Conservation (phyloP, 2,797 vertebrate species). For the Coranthus polyacanthus region DNA sequence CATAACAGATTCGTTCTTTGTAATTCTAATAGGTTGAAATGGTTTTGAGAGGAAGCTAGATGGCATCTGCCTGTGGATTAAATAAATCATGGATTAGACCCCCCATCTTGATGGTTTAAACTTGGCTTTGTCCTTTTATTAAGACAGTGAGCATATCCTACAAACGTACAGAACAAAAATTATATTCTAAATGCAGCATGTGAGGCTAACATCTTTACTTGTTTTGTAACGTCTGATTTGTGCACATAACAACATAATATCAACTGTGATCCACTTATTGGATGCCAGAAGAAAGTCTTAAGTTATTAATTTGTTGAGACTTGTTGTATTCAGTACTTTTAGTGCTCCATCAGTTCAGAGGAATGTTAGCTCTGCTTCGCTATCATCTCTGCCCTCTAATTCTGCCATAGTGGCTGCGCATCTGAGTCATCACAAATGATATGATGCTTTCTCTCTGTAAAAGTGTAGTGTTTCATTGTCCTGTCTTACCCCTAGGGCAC, state of each 20-base stretch:
- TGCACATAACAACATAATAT: conserved; percentile 27
- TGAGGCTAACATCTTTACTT: conserved; percentile 6
- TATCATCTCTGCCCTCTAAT: conserved; percentile 71
- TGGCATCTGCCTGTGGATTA: conserved; percentile 73
- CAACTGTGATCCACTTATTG: conserved; percentile 18
- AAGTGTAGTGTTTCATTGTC: conserved; percentile 49
- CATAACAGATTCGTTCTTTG: conserved; percentile 75
- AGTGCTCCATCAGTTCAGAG: conserved; percentile 42
- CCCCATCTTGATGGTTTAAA: conserved; percentile 40
- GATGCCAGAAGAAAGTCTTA: not conserved
- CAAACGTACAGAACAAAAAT: conserved; percentile 8
- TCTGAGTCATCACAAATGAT: conserved; percentile 77
- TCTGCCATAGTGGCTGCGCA: conserved; percentile 61
- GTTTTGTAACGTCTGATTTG: conserved; percentile 21
- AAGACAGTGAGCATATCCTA: conserved; percentile 21
- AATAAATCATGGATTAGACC: conserved; percentile 49
- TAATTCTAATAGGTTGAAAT: conserved; percentile 70
- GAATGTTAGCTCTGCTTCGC: conserved; percentile 52
- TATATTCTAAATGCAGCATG: conserved; percentile 19
- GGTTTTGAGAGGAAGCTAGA: conserved; percentile 47
- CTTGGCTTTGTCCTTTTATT: conserved; percentile 22
- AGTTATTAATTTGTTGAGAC: conserved; percentile 49
- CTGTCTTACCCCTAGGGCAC: conserved; percentile 46
- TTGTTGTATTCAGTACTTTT: conserved; percentile 42
- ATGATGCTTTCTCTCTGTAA: conserved; percentile 30